Conservation (phyloP, 1,140 invertebrate species). For the Colletes gigas region DNA sequence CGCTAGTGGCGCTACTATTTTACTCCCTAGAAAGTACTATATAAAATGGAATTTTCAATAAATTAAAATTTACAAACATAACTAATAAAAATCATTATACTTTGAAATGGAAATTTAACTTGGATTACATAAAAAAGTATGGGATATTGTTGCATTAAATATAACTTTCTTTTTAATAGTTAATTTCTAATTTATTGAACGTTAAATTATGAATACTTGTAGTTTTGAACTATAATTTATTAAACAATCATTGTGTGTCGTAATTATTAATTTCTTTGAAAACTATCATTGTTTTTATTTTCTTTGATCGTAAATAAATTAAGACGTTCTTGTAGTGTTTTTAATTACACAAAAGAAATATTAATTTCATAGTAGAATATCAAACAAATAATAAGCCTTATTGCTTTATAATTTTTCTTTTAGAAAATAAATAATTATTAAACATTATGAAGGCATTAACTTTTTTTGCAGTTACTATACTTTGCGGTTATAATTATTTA, state of each 20-base stretch:
- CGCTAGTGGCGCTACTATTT: too few relatives aligned
- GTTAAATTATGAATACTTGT: background rate
- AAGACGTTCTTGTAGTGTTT: too few relatives aligned
- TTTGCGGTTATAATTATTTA: slow-evolving; percentile 12
- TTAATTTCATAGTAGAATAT: background rate
- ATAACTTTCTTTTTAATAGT: background rate
- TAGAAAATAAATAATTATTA: background rate
- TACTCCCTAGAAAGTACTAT: too few relatives aligned
- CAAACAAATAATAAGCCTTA: background rate
- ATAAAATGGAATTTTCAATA: too few relatives aligned
- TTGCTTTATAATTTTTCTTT: background rate
- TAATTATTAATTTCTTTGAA: background rate
- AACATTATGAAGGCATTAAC: background rate
- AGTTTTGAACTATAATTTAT: slow-evolving; percentile 3
- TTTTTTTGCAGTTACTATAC: slow-evolving; percentile 12
- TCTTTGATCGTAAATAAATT: background rate
- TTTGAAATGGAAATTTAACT: background rate
- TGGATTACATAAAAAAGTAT: background rate
- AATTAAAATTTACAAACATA: too few relatives aligned
- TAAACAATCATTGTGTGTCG: background rate
- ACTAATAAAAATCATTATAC: background rate
- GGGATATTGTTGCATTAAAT: background rate
- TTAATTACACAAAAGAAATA: background rate
- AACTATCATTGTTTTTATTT: background rate
- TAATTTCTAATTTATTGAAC: background rate